phyloP scores from a whole-genome alignment of 2,888 invertebrate genomes.

The Drosophila diplacantha region DNA sequence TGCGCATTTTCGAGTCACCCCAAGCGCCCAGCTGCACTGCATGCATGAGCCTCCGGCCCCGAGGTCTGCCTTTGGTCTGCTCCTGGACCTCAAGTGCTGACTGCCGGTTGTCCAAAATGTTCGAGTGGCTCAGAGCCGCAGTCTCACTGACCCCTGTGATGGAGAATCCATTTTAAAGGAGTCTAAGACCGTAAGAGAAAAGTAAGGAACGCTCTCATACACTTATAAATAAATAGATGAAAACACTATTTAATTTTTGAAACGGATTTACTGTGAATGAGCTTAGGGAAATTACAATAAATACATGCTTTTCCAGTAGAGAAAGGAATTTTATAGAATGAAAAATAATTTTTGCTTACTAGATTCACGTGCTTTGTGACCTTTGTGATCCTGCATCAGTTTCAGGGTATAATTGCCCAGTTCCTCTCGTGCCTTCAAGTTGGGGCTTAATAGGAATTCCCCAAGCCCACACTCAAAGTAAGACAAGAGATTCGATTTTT shows the following conservation, averaged over 20 bases:
- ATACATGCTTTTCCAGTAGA: neutral
- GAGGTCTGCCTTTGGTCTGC: constrained; percentile 14
- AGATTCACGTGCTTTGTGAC: neutral
- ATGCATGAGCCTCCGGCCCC: constrained; percentile 25
- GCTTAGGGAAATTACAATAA: too few relatives aligned
- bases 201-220: neutral
- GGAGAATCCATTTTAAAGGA: neutral
- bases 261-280: neutral
- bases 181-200: too few relatives aligned
- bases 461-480: constrained; percentile 4
- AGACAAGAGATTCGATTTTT: neutral
- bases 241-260: neutral
- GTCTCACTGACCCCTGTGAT: neutral
- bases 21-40: constrained; percentile 27
- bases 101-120: constrained; percentile 9
- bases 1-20: constrained; percentile 50
- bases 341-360: too few relatives aligned
- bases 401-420: constrained; percentile 49
- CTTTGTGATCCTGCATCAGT: constrained; percentile 26
- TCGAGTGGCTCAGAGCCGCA: neutral
- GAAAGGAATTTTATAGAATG: too few relatives aligned
- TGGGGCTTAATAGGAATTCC: constrained; percentile 34
- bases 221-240: neutral
- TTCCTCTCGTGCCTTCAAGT: constrained; percentile 32
- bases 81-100: constrained; percentile 8